Evolutionary conservation across 2,888 invertebrate species (phyloP).

Genomic region (Napeogenes sylphis): DNA sequence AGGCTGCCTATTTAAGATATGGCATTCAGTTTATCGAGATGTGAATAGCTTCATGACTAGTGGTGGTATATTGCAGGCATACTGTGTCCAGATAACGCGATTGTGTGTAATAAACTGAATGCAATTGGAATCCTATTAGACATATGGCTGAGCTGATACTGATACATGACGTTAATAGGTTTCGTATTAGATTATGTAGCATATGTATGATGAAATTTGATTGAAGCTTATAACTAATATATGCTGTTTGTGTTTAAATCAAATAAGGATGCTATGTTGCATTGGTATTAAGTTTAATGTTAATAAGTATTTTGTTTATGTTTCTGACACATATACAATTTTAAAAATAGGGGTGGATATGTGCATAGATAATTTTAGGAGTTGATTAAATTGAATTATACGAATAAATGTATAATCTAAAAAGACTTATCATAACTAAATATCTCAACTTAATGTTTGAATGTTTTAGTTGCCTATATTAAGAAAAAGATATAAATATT

Average conservation of each 20-base stretch:
- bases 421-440: too few species aligned
- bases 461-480: too few species aligned
- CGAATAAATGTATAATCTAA: too few species aligned
- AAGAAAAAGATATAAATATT: too few species aligned
- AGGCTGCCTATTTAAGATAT: background rate
- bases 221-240: constrained; percentile 20
- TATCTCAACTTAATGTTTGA: too few species aligned
- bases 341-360: too few species aligned
- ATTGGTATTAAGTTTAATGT: too few species aligned
- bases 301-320: too few species aligned
- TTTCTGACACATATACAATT: too few species aligned
- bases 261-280: background rate
- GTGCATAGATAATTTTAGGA: too few species aligned
- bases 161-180: constrained; percentile 61
- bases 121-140: constrained; percentile 69
- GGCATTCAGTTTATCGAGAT: constrained; percentile 13
- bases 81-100: constrained; percentile 50
- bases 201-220: constrained; percentile 32
- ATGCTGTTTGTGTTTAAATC: constrained; percentile 1
- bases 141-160: constrained; percentile 54
- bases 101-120: constrained; percentile 68
- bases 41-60: constrained; percentile 45
- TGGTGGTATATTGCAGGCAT: constrained; percentile 35
- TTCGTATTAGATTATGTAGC: constrained; percentile 52
- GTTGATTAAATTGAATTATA: too few species aligned